A percentile compares a stretch with the other conserved stretches of the same genome.
These are phyloP conservation scores for Phalacrocorax brasilianus DNA, from an alignment of 2,113 vertebrate genomes.

Conservation along the genomic window DNA sequence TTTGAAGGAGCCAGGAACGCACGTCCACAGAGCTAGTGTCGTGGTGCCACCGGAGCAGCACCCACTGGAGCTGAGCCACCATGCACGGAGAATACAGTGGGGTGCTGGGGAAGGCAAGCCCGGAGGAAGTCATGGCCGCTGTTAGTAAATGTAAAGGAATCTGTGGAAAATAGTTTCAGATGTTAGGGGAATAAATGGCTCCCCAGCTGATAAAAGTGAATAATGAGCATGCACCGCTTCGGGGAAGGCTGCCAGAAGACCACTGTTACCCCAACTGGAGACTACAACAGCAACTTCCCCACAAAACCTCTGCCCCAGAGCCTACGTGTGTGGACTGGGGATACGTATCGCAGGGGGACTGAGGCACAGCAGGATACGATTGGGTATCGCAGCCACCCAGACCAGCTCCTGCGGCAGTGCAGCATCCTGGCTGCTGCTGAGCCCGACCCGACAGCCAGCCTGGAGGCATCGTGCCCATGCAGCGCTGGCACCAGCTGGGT, in stretches of 20 bases:
- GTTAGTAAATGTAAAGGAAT: slow-evolving; percentile 25
- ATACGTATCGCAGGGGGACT: accelerated
- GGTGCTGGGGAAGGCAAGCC: background rate
- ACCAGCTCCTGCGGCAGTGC: accelerated
- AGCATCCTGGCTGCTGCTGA: background rate
- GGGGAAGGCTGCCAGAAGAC: background rate
- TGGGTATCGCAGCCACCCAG: accelerated
- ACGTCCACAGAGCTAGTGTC: accelerated
- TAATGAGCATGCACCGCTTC: background rate
- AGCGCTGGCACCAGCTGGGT: accelerated
- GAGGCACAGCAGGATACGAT: accelerated
- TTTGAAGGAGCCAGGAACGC: background rate
- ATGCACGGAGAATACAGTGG: accelerated
- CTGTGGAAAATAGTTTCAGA: slow-evolving; percentile 13
- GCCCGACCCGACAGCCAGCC: background rate
- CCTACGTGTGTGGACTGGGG: accelerated
- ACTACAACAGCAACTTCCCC: background rate
- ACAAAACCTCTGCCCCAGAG: background rate
- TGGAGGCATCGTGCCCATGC: accelerated
- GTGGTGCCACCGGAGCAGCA: accelerated
- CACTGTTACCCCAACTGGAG: background rate
- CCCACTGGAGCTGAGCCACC: accelerated
- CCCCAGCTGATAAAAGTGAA: background rate
- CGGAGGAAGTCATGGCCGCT: background rate
- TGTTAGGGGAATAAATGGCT: background rate